These are phyloP conservation scores for Sarcophaga rosellei DNA, from an alignment of 2,888 invertebrate genomes.

Conservation along the genomic window DNA sequence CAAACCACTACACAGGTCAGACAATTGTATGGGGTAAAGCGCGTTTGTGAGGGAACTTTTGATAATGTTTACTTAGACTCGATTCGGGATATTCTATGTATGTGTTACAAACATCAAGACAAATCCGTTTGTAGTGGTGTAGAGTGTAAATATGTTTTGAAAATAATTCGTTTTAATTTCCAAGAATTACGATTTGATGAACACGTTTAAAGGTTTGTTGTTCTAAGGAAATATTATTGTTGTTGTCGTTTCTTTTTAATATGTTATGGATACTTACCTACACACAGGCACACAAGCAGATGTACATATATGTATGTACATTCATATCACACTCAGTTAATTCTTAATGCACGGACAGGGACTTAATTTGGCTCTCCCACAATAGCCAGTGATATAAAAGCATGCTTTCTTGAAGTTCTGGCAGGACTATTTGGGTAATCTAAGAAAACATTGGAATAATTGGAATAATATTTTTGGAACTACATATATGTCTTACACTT, in stretches of 20 bases:
- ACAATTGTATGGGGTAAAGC: too few species aligned
- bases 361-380: background rate
- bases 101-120: too few species aligned
- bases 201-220: conserved; percentile 64
- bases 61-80: too few species aligned
- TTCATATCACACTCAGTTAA: background rate
- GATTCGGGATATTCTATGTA: too few species aligned
- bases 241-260: conserved; percentile 48
- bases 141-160: conserved; percentile 27
- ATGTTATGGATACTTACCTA: conserved; percentile 51
- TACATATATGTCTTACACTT: too few species aligned
- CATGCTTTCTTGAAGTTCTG: conserved; percentile 6
- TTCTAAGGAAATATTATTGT: conserved; percentile 68
- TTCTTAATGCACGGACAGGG: background rate
- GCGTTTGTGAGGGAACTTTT: too few species aligned
- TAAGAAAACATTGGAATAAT: too few species aligned
- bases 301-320: background rate
- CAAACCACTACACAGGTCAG: too few species aligned
- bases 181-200: conserved; percentile 74
- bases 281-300: background rate
- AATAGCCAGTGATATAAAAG: background rate
- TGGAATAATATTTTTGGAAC: too few species aligned
- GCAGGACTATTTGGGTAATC: background rate
- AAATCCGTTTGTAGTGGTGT: too few species aligned
- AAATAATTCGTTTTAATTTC: conserved; percentile 76